Percentiles rank a stretch among this genome's conserved stretches.
phyloP scores from a whole-genome alignment of 2,888 invertebrate genomes.

The Chouioia cunea region DNA sequence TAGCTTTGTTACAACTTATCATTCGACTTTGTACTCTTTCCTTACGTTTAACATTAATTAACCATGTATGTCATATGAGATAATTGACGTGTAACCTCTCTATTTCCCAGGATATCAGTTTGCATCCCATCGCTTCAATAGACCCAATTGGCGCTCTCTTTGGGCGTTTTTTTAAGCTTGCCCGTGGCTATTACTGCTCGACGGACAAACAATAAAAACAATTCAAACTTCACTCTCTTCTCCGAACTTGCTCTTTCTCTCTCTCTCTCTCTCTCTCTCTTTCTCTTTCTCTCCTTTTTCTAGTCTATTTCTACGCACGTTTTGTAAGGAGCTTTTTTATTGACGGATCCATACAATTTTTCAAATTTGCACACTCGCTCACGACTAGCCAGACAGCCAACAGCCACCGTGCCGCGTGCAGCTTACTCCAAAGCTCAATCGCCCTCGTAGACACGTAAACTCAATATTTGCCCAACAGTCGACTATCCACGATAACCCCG shows the following conservation, averaged over 20 bases:
- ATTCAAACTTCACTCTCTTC: no score
- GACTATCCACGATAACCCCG: neutral
- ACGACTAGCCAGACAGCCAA: neutral
- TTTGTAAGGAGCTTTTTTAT: neutral
- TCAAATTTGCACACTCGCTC: neutral
- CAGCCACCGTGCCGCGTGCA: no score
- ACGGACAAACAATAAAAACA: no score
- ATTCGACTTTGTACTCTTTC: slow-evolving; percentile 35
- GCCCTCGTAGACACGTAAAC: slow-evolving; percentile 42
- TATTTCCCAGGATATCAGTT: no score
- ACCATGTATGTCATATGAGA: no score
- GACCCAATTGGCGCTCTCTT: no score
- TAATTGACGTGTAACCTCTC: no score
- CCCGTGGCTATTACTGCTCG: no score
- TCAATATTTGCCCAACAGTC: slow-evolving; percentile 44
- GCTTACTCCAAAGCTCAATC: slow-evolving; percentile 1
- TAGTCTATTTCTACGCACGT: neutral
- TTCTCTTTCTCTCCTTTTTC: neutral
- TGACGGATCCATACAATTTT: slow-evolving; percentile 1
- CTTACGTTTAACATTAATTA: no score
- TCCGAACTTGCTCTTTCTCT: neutral
- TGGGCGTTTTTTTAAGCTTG: no score
- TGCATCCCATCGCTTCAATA: no score
- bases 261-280: neutral
- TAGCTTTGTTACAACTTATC: no score